phyloP scores from a whole-genome alignment of 2,797 vertebrate genomes.

The Pelobates cultripes region DNA sequence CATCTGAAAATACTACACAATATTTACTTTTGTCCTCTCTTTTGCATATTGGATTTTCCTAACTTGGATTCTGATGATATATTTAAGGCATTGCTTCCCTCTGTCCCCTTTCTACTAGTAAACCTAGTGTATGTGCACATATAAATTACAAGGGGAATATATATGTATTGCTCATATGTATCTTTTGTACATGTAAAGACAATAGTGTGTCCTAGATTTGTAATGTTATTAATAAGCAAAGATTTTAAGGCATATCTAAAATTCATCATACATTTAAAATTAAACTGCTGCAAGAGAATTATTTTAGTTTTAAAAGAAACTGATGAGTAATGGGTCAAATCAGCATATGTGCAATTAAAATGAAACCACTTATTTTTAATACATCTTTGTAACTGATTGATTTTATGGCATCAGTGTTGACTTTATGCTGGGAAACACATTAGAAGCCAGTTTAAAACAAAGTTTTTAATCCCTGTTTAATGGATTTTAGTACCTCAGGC shows the following conservation, averaged over 20 bases:
- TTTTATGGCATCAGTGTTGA: constrained; percentile 65
- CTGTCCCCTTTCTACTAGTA: too few species aligned
- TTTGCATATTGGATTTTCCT: too few species aligned
- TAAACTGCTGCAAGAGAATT: constrained; percentile 57
- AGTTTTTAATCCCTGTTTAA: constrained; percentile 72
- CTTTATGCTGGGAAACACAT: constrained; percentile 69
- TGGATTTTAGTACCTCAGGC: constrained; percentile 70
- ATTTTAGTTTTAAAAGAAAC: constrained; percentile 64
- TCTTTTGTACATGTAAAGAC: too few species aligned
- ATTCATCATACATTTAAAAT: constrained; percentile 8
- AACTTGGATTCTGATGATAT: too few species aligned
- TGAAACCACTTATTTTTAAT: constrained; percentile 68
- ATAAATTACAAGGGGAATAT: too few species aligned
- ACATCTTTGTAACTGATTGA: constrained; percentile 66
- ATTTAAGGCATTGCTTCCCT: too few species aligned
- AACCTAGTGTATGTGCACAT: too few species aligned
- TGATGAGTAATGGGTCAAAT: constrained; percentile 62
- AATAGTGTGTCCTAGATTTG: too few species aligned
- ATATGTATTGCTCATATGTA: too few species aligned
- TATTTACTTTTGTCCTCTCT: too few species aligned
- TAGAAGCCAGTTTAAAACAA: constrained; percentile 66
- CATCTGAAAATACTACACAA: too few species aligned
- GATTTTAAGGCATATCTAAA: neutral
- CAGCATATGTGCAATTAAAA: constrained; percentile 64
- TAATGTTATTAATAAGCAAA: neutral